phyloP scores from a whole-genome alignment of 2,113 vertebrate species.

The Corythoichthys intestinalis region DNA sequence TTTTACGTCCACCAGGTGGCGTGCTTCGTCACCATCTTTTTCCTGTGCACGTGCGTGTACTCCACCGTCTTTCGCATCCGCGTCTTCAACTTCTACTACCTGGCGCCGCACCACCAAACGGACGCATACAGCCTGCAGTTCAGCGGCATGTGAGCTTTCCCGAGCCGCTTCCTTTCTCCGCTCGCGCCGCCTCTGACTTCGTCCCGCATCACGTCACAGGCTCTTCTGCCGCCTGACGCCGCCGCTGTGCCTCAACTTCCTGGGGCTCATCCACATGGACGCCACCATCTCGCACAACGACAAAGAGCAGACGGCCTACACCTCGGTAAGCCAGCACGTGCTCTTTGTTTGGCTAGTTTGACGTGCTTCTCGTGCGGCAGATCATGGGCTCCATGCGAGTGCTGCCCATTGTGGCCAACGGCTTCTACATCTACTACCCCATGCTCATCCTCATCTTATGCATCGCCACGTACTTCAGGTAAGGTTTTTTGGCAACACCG shows the following conservation, averaged over 20 bases:
- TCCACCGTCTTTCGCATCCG: conserved; percentile 97
- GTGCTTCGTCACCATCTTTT: conserved; percentile 96
- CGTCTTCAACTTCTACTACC: conserved; percentile 97
- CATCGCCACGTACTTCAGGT: conserved; percentile 98
- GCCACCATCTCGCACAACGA: conserved; percentile 87
- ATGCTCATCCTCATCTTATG: conserved; percentile 98
- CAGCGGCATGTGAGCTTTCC: conserved; percentile 88
- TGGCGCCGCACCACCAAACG: conserved; percentile 96
- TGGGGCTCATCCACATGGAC: conserved; percentile 98
- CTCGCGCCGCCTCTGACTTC: background rate
- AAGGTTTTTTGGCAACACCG: conserved; percentile 19
- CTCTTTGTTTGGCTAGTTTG: no score
- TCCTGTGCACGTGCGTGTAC: conserved; percentile 94
- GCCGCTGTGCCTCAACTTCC: conserved; percentile 94
- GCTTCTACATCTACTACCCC: conserved; percentile 98
- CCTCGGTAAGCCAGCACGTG: conserved; percentile 72
- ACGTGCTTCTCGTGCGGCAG: conserved; percentile 56
- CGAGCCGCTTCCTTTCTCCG: background rate
- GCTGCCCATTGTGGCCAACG: conserved; percentile 91
- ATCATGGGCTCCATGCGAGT: conserved; percentile 98
- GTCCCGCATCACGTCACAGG: conserved; percentile 64
- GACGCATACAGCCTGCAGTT: conserved; percentile 98
- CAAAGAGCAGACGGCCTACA: conserved; percentile 91
- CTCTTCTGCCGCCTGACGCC: conserved; percentile 95
- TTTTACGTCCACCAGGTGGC: conserved; percentile 79